A percentile compares a stretch with the other conserved stretches of the same genome.
These are phyloP conservation scores for Ptychoptera albimana DNA, from an alignment of 2,888 invertebrate species.

Conservation along the genomic window DNA sequence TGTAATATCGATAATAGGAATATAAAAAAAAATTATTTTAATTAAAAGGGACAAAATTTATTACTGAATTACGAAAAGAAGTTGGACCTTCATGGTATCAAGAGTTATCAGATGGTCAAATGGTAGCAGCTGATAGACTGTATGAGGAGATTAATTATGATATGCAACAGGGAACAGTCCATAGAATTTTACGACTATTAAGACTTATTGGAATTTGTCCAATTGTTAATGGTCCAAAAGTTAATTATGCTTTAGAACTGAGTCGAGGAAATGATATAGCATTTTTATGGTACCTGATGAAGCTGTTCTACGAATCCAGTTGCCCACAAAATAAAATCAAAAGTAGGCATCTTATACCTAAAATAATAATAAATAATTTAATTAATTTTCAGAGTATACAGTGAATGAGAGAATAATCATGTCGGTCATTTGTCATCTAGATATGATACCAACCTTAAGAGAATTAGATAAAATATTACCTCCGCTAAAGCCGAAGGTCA, in stretches of 20 bases:
- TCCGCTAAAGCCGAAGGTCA: background rate
- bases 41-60: no score
- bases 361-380: background rate
- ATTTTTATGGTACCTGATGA: constrained; percentile 27
- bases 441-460: constrained; percentile 21
- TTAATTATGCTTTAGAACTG: constrained; percentile 15
- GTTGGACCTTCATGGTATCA: constrained; percentile 21
- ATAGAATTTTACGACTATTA: constrained; percentile 16
- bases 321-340: background rate
- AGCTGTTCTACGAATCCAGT: constrained; percentile 17
- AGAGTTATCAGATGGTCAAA: constrained; percentile 18
- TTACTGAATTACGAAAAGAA: background rate
- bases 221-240: constrained; percentile 8
- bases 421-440: constrained; percentile 22
- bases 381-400: constrained; percentile 11
- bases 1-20: no score
- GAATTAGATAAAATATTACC: constrained; percentile 23
- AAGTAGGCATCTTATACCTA: no score
- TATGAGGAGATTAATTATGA: constrained; percentile 18
- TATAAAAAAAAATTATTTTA: no score
- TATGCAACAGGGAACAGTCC: constrained; percentile 17
- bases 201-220: constrained; percentile 20
- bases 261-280: constrained; percentile 25
- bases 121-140: constrained; percentile 15
- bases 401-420: constrained; percentile 24